phyloP scores from a whole-genome alignment of 2,888 invertebrate genomes.

The Sphaeridia pumilis region DNA sequence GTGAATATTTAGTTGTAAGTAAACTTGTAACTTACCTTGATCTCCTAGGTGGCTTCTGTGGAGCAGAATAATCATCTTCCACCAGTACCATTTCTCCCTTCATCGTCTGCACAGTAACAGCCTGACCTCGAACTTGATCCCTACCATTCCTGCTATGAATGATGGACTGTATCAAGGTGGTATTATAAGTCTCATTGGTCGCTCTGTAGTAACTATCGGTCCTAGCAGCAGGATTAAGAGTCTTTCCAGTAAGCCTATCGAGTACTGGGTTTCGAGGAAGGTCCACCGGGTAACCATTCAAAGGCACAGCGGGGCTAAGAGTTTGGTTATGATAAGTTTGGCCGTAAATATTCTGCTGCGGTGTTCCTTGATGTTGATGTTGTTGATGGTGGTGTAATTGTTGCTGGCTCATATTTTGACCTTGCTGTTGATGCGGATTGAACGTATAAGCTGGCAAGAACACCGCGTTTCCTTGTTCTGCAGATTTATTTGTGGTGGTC shows the following conservation, averaged over 20 bases:
- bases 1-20: slow-evolving; percentile 3
- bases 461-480: slow-evolving; percentile 10
- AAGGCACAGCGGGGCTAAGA: slow-evolving; percentile 7
- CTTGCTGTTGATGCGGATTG: slow-evolving; percentile 7
- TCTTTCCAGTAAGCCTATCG: slow-evolving; percentile 66
- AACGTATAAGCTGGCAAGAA: slow-evolving; percentile 16
- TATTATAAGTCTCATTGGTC: slow-evolving; percentile 49
- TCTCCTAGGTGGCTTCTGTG: slow-evolving; percentile 36
- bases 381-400: slow-evolving; percentile 3
- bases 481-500: not conserved
- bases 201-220: slow-evolving; percentile 87
- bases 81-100: slow-evolving; percentile 45
- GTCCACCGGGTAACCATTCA: slow-evolving; percentile 18
- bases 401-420: slow-evolving; percentile 4
- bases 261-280: slow-evolving; percentile 62
- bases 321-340: slow-evolving; percentile 5
- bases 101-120: slow-evolving; percentile 21
- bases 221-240: slow-evolving; percentile 48
- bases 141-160: slow-evolving; percentile 16
- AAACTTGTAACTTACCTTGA: slow-evolving; percentile 21
- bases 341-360: not conserved
- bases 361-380: slow-evolving; percentile 2
- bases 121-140: slow-evolving; percentile 5
- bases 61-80: slow-evolving; percentile 46
- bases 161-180: slow-evolving; percentile 37